phyloP scores from a whole-genome alignment of 1,140 invertebrate species.

The Caerostris extrusa region DNA sequence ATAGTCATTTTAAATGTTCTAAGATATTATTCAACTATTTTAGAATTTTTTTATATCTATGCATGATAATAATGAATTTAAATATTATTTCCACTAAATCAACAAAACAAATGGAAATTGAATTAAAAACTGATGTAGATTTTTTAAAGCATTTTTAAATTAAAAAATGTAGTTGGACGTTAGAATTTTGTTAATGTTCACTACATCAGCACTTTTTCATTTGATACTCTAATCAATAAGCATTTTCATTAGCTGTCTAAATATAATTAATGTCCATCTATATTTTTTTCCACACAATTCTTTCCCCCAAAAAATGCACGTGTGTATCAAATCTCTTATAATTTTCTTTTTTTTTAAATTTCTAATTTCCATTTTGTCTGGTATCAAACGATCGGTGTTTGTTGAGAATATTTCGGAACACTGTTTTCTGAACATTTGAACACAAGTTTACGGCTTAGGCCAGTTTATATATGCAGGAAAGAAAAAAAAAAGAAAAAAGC shows the following conservation, averaged over 20 bases:
- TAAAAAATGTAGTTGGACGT: slow-evolving; percentile 45
- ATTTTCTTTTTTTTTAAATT: not conserved
- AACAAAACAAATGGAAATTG: not conserved
- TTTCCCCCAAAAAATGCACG: not conserved
- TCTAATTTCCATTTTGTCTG: slow-evolving; percentile 2
- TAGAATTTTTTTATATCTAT: slow-evolving; percentile 35
- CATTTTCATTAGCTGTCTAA: not conserved
- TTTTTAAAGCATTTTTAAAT: slow-evolving; percentile 10
- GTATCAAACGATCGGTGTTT: not conserved
- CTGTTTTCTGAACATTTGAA: slow-evolving; percentile 8
- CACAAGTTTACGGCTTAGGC: slow-evolving; percentile 33
- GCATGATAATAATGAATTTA: not conserved
- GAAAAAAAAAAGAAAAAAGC: not conserved
- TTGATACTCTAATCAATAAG: slow-evolving; percentile 34
- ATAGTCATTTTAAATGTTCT: not conserved
- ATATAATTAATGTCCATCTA: slow-evolving; percentile 17
- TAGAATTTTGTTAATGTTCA: slow-evolving; percentile 14
- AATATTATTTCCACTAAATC: not conserved
- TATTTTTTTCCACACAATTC: slow-evolving; percentile 4
- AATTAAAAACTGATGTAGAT: slow-evolving; percentile 1
- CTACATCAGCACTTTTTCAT: slow-evolving; percentile 41
- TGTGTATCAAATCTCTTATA: not conserved
- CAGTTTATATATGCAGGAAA: not conserved
- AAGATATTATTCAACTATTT: slow-evolving; percentile 21
- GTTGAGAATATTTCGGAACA: slow-evolving; percentile 2